A percentile compares a stretch with the other conserved stretches of the same genome.
phyloP scores from a whole-genome alignment of 2,113 vertebrate genomes.

The Triplophysa tibetana region DNA sequence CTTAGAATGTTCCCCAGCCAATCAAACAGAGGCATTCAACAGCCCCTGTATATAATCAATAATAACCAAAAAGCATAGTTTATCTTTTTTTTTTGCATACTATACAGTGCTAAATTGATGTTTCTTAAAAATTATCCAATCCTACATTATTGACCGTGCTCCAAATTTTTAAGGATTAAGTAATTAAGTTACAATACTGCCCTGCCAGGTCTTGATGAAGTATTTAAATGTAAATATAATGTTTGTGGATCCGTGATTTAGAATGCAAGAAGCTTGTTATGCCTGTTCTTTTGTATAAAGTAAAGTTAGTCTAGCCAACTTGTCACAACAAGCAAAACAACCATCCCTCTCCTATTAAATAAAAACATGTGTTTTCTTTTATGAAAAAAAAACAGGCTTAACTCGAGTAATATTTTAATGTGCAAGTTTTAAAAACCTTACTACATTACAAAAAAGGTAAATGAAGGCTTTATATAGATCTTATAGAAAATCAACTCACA shows the following conservation, averaged over 20 bases:
- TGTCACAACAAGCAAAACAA: constrained; percentile 6
- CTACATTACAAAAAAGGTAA: too few relatives aligned
- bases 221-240: background rate
- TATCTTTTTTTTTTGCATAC: too few relatives aligned
- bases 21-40: too few relatives aligned
- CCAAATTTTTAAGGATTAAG: too few relatives aligned
- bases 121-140: too few relatives aligned
- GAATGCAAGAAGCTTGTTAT: constrained; percentile 2
- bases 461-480: background rate
- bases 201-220: background rate
- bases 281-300: background rate
- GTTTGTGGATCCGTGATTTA: background rate
- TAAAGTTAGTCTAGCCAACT: background rate
- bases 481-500: too few relatives aligned
- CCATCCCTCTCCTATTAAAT: background rate
- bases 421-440: background rate
- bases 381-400: background rate
- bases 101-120: too few relatives aligned
- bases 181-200: too few relatives aligned
- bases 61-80: too few relatives aligned
- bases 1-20: too few relatives aligned
- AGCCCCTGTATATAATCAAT: too few relatives aligned
- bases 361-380: background rate
- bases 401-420: background rate
- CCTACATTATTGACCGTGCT: too few relatives aligned